A percentile compares a stretch with the other conserved stretches of the same genome.
phyloP scores from a whole-genome alignment of 2,888 invertebrate genomes.

The Nomada hirtipes region DNA sequence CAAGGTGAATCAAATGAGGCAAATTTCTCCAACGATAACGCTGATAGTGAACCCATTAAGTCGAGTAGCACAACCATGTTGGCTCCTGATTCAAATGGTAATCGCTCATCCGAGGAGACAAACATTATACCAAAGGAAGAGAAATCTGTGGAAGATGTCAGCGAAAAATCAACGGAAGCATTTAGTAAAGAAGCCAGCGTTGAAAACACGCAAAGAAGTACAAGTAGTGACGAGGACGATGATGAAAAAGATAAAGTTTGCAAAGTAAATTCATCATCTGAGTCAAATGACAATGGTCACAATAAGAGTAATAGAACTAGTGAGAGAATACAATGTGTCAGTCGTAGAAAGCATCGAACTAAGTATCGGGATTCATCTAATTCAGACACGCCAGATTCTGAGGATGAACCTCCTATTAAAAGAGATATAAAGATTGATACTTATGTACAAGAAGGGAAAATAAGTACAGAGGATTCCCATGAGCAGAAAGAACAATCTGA shows the following conservation, averaged over 20 bases:
- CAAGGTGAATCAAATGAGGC: conserved; percentile 76
- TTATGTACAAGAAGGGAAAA: conserved; percentile 63
- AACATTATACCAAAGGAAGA: conserved; percentile 57
- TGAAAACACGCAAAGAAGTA: conserved; percentile 50
- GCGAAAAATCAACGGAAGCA: conserved; percentile 47
- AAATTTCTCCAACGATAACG: conserved; percentile 69
- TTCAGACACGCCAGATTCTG: conserved; percentile 80
- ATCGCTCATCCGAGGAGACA: conserved; percentile 52
- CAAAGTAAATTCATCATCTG: conserved; percentile 69
- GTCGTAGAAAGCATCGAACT: conserved; percentile 78
- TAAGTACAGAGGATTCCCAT: conserved; percentile 49
- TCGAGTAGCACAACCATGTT: conserved; percentile 52
- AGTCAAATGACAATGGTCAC: conserved; percentile 63
- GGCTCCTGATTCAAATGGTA: conserved; percentile 64
- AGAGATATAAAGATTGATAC: conserved; percentile 60
- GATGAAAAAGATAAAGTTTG: conserved; percentile 54
- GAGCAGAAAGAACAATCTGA: conserved; percentile 51
- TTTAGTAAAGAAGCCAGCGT: conserved; percentile 49
- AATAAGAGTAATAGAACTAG: conserved; percentile 58
- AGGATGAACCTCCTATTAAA: conserved; percentile 76
- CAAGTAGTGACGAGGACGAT: conserved; percentile 66
- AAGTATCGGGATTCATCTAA: conserved; percentile 81
- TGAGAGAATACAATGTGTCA: conserved; percentile 70
- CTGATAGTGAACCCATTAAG: conserved; percentile 68
- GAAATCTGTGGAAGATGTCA: conserved; percentile 52